Evolutionary conservation across 2,113 vertebrate species (phyloP), one percentile per base, ranked within the genome.

Genomic region (Mustela nigripes): DNA sequence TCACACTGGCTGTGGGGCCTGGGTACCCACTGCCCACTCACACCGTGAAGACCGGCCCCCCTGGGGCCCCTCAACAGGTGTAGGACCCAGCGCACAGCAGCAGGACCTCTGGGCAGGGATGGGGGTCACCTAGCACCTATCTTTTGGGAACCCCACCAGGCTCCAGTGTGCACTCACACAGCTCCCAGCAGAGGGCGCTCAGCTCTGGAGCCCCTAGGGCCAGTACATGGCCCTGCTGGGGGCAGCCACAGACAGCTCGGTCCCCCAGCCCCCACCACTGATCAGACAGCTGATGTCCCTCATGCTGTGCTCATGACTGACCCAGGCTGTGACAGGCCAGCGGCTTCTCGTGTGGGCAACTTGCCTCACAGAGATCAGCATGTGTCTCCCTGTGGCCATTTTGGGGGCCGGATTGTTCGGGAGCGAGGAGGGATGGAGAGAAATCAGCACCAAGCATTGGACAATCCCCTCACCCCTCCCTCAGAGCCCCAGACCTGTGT

Each of bases 301-400:
- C 74, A 97, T 53, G 62, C 98, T 99, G 92, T 98, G 98, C 82
- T 99, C 98, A 8, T 63, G 83, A 31, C 71, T 50, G 83, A 31
- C 71, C n/a, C 12, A 97, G 98, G 2, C 97, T 89, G 33, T 91
- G 85, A 36, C 99, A 99, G 91, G 96, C 97, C 0, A 94, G 3
- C 2, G 98, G 97, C 28, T 98, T 97, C 15, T 96, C 91, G 4
- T 98, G 95, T 2, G 97, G 39, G 92, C 99, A 99, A 6, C 98
- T 98, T 79, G 98, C 50, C 53, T 98, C 97, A 53, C 98, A 99
- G 84, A 98, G 97, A 60, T 94, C 95, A 2, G 98, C 98, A 62
- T 95, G 87, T 1, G 96, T n/a, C 45, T 99, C 98, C 93, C 98
- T 98, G 95, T 98, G 99, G 78, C 99, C 98, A 81, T 99, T 98